These are phyloP conservation scores for Drosophila pseudotalamancana DNA, from an alignment of 2,888 invertebrate species.

Conservation along the genomic window DNA sequence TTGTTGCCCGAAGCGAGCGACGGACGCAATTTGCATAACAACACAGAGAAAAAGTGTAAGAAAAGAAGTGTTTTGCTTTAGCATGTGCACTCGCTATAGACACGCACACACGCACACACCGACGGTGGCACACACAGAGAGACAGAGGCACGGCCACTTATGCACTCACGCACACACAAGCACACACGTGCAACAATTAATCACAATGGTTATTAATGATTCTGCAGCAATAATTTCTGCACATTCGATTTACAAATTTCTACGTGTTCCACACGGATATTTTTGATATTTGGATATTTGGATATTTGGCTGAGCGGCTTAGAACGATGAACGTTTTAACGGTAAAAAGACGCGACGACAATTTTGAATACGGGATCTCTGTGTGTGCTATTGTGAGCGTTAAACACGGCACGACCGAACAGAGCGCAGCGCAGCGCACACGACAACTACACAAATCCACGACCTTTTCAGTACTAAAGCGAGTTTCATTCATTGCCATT, in stretches of 20 bases:
- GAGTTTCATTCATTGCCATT: conserved; percentile 77
- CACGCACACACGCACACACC: conserved; percentile 2
- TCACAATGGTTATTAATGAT: conserved; percentile 45
- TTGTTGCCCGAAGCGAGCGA: conserved; percentile 56
- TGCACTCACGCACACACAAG: neutral
- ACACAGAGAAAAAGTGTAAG: conserved; percentile 45
- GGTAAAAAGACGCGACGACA: conserved; percentile 39
- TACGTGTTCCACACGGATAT: no score
- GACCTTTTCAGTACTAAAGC: conserved; percentile 84
- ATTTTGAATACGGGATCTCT: conserved; percentile 22
- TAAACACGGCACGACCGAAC: conserved; percentile 51
- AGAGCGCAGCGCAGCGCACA: conserved; percentile 37
- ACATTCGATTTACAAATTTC: conserved; percentile 40
- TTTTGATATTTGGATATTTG: no score
- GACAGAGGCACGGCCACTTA: conserved; percentile 5
- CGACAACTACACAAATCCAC: conserved; percentile 84
- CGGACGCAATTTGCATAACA: conserved; percentile 68
- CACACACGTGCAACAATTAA: conserved; percentile 49
- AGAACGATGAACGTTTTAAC: conserved; percentile 22
- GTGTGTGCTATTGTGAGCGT: conserved; percentile 29
- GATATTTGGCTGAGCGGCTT: neutral
- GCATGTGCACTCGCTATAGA: conserved; percentile 42
- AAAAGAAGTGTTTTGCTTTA: conserved; percentile 53
- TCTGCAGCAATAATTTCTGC: conserved; percentile 42
- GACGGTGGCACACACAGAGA: conserved; percentile 8